phyloP scores from a whole-genome alignment of 2,888 invertebrate genomes.

The Anarsia innoxiella region DNA sequence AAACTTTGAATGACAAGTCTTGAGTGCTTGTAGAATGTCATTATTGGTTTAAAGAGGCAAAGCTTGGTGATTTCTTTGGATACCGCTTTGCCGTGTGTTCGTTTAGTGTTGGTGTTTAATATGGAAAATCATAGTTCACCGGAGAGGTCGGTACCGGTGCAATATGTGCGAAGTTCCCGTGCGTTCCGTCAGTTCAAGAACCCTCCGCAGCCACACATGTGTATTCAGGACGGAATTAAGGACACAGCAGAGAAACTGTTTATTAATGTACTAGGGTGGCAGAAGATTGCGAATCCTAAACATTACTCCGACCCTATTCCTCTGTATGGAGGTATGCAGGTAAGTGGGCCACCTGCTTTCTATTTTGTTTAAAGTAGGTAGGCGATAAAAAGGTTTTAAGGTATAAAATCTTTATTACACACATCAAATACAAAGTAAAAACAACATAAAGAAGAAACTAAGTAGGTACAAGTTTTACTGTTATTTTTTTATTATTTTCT shows the following conservation, averaged over 20 bases:
- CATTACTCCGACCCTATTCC: constrained; percentile 80
- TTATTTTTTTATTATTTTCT: too few relatives aligned
- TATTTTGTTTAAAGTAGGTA: constrained; percentile 6
- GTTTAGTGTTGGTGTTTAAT: constrained; percentile 28
- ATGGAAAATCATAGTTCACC: constrained; percentile 63
- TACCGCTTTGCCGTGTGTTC: constrained; percentile 24
- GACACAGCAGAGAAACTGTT: constrained; percentile 75
- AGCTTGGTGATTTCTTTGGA: constrained; percentile 37
- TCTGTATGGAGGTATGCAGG: constrained; percentile 83
- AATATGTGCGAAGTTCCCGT: constrained; percentile 74
- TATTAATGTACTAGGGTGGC: constrained; percentile 84
- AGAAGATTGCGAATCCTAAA: constrained; percentile 80
- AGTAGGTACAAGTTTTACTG: too few relatives aligned
- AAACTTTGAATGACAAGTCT: constrained; percentile 50
- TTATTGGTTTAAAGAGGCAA: constrained; percentile 43
- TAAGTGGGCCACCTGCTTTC: constrained; percentile 29
- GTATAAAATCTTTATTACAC: too few relatives aligned
- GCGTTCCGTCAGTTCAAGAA: constrained; percentile 82
- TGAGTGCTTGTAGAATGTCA: constrained; percentile 41
- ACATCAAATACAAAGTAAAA: too few relatives aligned
- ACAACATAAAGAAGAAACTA: too few relatives aligned
- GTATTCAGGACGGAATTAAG: constrained; percentile 78
- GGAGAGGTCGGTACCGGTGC: constrained; percentile 66
- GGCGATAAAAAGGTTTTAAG: background rate
- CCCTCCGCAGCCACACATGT: constrained; percentile 86